These are phyloP conservation scores for Drosophila nigromelanica DNA, from an alignment of 1,140 invertebrate genomes.

Conservation along the genomic window DNA sequence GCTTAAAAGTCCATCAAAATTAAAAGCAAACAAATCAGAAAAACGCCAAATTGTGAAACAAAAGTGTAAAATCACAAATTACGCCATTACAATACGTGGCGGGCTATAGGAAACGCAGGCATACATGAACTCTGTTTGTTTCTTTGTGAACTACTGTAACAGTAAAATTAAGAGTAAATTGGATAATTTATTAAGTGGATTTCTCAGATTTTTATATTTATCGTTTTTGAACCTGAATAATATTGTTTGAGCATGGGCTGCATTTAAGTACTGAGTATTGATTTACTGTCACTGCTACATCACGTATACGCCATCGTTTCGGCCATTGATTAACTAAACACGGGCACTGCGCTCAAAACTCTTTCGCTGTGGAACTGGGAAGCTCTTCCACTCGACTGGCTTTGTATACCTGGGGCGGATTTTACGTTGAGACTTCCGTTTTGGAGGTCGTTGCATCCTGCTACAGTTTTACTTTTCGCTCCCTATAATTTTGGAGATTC, in stretches of 20 bases:
- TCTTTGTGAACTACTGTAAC: not conserved
- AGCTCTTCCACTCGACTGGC: conserved; percentile 54
- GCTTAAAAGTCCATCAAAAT: conserved; percentile 63
- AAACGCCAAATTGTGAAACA: conserved; percentile 74
- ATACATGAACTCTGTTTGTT: not conserved
- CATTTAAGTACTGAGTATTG: conserved; percentile 73
- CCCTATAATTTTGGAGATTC: conserved; percentile 56
- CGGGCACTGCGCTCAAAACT: conserved; percentile 29
- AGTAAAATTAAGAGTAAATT: not conserved
- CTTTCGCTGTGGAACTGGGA: conserved; percentile 11
- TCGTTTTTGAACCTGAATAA: conserved; percentile 28
- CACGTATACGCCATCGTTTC: conserved; percentile 55
- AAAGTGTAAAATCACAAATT: conserved; percentile 76
- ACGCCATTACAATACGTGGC: conserved; percentile 56
- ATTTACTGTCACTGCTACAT: conserved; percentile 66
- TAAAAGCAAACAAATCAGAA: conserved; percentile 67
- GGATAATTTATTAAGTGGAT: too few relatives aligned
- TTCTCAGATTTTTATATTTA: conserved; percentile 1
- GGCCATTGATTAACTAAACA: conserved; percentile 33
- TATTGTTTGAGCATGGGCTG: conserved; percentile 47
- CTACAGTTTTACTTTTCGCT: conserved; percentile 63
- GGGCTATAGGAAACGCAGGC: conserved; percentile 35
- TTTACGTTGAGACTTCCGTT: conserved; percentile 74
- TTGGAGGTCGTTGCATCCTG: conserved; percentile 45
- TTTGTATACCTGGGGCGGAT: conserved; percentile 55